Evolutionary conservation across 2,888 invertebrate genomes (phyloP).

Genomic region (Parnassius apollo): DNA sequence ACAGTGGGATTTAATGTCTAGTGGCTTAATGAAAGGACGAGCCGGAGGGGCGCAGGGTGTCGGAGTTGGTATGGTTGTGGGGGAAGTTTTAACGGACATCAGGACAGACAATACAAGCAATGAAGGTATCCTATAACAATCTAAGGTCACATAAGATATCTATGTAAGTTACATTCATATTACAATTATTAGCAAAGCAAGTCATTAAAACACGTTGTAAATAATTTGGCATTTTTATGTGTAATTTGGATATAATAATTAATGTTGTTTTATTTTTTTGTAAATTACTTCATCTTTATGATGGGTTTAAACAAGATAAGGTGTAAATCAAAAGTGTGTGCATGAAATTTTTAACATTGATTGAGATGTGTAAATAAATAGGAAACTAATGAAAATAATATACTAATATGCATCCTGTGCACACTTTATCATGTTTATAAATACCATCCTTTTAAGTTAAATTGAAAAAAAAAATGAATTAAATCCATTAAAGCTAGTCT

Average conservation of each 20-base stretch:
- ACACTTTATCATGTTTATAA: conserved; percentile 67
- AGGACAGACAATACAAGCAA: conserved; percentile 74
- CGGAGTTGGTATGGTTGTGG: conserved; percentile 57
- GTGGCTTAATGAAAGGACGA: conserved; percentile 84
- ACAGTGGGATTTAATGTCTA: conserved; percentile 94
- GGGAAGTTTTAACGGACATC: conserved; percentile 63
- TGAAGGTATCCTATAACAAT: conserved; percentile 78
- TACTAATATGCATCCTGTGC: conserved; percentile 47
- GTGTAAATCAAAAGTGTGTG: conserved; percentile 54
- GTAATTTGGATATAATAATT: conserved; percentile 36
- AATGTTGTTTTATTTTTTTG: conserved; percentile 25
- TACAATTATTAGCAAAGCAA: conserved; percentile 66
- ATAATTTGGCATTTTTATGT: conserved; percentile 58
- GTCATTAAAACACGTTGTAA: conserved; percentile 59
- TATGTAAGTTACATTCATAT: conserved; percentile 72
- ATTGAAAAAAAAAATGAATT: neutral
- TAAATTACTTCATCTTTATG: conserved; percentile 35
- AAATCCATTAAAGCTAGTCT: too few relatives aligned
- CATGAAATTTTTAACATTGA: conserved; percentile 55
- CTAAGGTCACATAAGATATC: conserved; percentile 70
- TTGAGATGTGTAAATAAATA: conserved; percentile 50
- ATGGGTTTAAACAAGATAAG: conserved; percentile 65
- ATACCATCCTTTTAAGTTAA: conserved; percentile 29
- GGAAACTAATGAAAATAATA: conserved; percentile 33
- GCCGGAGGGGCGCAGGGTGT: conserved; percentile 65